phyloP scores from a whole-genome alignment of 2,888 invertebrate species.

The Melinaea menophilus region DNA sequence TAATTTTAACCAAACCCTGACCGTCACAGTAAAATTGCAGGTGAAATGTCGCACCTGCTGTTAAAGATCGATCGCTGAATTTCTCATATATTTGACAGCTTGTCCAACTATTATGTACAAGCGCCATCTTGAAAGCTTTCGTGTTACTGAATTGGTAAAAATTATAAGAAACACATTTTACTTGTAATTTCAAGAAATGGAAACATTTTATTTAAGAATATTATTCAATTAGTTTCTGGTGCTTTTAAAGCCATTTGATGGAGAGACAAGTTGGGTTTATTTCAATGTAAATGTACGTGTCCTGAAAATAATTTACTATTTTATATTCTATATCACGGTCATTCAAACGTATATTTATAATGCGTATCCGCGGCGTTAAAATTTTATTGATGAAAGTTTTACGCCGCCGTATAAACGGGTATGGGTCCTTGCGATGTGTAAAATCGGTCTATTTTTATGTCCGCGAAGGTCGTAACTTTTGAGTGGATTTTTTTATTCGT shows the following conservation, averaged over 20 bases:
- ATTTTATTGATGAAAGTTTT: slow-evolving; percentile 69
- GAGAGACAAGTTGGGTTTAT: neutral
- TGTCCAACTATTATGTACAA: neutral
- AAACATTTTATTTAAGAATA: neutral
- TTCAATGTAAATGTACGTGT: neutral
- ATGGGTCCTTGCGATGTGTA: slow-evolving; percentile 63
- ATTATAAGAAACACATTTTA: neutral
- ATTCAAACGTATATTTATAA: slow-evolving; percentile 30
- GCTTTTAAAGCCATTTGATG: neutral
- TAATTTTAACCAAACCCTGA: no score
- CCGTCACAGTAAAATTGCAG: neutral
- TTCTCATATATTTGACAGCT: slow-evolving; percentile 4
- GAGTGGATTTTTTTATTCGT: slow-evolving; percentile 66
- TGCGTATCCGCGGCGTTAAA: slow-evolving; percentile 57
- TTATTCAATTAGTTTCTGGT: neutral
- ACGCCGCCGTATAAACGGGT: slow-evolving; percentile 60
- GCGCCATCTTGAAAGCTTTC: neutral
- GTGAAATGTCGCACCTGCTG: neutral
- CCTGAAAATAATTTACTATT: slow-evolving; percentile 7
- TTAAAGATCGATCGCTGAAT: slow-evolving; percentile 1
- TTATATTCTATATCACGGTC: slow-evolving; percentile 7
- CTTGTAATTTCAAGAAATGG: neutral
- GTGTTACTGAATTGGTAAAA: neutral
- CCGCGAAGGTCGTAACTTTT: slow-evolving; percentile 58
- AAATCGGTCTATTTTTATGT: slow-evolving; percentile 71